Conservation (phyloP, 1,140 invertebrate genomes). For the Rhizoglyphus robini region DNA sequence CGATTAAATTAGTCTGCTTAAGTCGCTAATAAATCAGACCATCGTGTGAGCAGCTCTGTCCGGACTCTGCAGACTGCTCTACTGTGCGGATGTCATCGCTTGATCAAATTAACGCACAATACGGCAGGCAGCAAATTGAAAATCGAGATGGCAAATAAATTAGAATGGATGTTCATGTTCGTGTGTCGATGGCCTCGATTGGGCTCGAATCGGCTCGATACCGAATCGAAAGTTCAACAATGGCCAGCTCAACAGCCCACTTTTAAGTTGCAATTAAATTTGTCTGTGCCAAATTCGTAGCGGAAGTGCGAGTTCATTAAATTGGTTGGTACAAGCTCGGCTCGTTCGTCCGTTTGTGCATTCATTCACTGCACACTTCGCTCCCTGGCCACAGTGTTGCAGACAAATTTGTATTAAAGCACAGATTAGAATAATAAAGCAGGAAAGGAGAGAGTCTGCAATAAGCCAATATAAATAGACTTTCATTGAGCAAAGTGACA, state of each 20-base stretch:
- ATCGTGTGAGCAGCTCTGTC: background rate
- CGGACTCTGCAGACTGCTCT: no score
- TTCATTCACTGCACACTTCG: background rate
- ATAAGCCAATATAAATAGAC: background rate
- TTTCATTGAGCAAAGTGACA: background rate
- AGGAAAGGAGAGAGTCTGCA: background rate
- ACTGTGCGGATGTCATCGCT: background rate
- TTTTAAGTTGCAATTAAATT: slow-evolving; percentile 9
- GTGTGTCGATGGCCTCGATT: background rate
- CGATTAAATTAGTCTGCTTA: slow-evolving; percentile 11
- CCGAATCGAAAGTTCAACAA: background rate
- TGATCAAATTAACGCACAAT: background rate
- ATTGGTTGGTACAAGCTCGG: background rate
- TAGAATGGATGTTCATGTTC: background rate
- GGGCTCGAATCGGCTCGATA: background rate
- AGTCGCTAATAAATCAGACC: background rate
- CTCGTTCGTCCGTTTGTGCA: background rate
- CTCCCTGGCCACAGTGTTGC: background rate
- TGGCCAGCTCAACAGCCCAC: background rate
- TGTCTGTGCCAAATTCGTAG: background rate
- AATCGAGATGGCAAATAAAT: slow-evolving; percentile 7
- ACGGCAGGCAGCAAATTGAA: background rate
- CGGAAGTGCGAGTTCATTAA: slow-evolving; percentile 8
- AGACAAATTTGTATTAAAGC: no score
- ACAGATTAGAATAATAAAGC: slow-evolving; percentile 11